These are phyloP conservation scores for Delia radicum DNA, from an alignment of 1,140 invertebrate species.

Conservation along the genomic window DNA sequence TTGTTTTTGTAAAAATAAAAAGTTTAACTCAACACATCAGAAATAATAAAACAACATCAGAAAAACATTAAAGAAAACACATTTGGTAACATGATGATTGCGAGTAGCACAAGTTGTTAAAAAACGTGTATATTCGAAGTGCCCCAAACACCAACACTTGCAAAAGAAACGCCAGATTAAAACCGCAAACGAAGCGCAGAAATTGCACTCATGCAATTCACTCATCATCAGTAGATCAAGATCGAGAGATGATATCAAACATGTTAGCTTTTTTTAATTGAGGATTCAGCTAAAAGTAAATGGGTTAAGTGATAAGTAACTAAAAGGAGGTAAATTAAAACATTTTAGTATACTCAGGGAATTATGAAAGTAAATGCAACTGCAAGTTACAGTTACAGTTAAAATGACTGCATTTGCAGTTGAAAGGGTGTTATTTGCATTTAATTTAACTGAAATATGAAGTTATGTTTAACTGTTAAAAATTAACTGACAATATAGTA, in stretches of 20 bases:
- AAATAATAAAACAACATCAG: background rate
- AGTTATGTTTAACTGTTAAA: too few species aligned
- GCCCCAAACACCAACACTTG: background rate
- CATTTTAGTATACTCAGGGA: too few species aligned
- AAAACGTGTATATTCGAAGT: too few species aligned
- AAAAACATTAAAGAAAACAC: background rate
- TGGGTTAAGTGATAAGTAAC: too few species aligned
- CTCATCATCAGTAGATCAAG: constrained; percentile 21
- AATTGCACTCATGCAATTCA: constrained; percentile 18
- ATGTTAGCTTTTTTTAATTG: background rate
- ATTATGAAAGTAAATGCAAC: too few species aligned
- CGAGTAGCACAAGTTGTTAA: background rate
- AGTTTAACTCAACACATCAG: background rate
- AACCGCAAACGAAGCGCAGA: background rate
- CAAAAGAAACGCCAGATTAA: constrained; percentile 6
- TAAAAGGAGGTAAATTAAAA: too few species aligned
- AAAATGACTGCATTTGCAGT: too few species aligned
- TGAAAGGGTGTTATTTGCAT: too few species aligned
- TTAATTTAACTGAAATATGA: too few species aligned
- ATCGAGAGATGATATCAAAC: constrained; percentile 17
- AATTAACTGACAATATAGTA: too few species aligned
- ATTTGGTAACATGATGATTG: constrained; percentile 1
- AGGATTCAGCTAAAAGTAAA: too few species aligned
- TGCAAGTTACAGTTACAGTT: too few species aligned
- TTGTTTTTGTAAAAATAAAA: background rate